phyloP scores from a whole-genome alignment of 1,140 invertebrate species.

The Mercenaria mercenaria region DNA sequence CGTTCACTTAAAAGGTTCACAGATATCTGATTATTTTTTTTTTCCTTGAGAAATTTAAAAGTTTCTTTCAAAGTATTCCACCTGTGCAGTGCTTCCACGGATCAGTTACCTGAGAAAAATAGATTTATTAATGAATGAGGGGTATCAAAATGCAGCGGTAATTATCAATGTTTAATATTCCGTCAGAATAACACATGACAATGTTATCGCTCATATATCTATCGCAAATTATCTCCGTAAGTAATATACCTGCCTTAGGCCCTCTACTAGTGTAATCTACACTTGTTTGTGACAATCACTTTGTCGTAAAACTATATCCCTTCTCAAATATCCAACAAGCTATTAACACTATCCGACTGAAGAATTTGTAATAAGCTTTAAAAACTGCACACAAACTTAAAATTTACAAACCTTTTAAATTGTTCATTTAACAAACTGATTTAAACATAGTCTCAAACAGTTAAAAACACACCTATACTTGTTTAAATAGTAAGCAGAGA shows the following conservation, averaged over 20 bases:
- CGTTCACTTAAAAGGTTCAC: no score
- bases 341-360: constrained; percentile 4
- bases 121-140: not conserved
- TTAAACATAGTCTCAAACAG: no score
- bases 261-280: not conserved
- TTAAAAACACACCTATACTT: no score
- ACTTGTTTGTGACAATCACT: constrained; percentile 14
- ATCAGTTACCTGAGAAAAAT: not conserved
- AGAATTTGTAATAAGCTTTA: not conserved
- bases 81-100: not conserved
- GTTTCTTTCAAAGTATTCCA: constrained; percentile 17
- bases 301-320: constrained; percentile 28
- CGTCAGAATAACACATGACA: constrained; percentile 33
- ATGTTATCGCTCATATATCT: constrained; percentile 17
- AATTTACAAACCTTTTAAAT: not conserved
- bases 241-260: constrained; percentile 32
- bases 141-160: constrained; percentile 15
- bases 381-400: not conserved
- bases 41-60: not conserved
- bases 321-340: constrained; percentile 8
- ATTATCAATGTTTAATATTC: constrained; percentile 40
- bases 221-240: not conserved
- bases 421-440: no score
- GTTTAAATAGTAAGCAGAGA: not conserved
- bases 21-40: not conserved